These are phyloP conservation scores for Microcaecilia unicolor DNA, from an alignment of 2,797 vertebrate species.

Conservation along the genomic window DNA sequence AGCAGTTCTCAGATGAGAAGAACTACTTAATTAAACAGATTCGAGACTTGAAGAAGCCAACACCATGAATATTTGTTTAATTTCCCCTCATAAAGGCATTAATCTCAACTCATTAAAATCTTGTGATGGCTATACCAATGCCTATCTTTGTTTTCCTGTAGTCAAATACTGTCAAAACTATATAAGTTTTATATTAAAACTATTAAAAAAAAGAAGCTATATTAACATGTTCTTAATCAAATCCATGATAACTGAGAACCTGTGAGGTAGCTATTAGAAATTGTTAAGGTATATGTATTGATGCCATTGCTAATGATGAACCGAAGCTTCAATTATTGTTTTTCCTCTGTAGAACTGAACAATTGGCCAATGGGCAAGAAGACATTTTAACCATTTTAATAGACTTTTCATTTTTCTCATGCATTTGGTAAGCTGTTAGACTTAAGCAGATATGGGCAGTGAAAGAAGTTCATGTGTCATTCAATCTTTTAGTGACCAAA, in stretches of 20 bases:
- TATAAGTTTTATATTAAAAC: conserved; percentile 42
- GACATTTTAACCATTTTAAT: not conserved
- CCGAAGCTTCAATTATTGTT: conserved; percentile 7
- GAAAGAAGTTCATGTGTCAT: no score
- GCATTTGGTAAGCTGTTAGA: no score
- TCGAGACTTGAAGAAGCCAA: conserved; percentile 84
- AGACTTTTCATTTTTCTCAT: not conserved
- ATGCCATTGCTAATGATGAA: conserved; percentile 7
- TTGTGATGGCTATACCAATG: conserved; percentile 34
- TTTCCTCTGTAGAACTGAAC: not conserved
- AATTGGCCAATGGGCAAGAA: not conserved
- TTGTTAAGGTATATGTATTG: conserved; percentile 14
- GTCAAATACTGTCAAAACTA: conserved; percentile 38
- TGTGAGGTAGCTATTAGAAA: conserved; percentile 22
- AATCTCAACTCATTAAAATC: conserved; percentile 12
- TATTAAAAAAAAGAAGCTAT: conserved; percentile 22
- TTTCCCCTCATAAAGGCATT: conserved; percentile 7
- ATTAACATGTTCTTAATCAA: conserved; percentile 54
- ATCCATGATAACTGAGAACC: conserved; percentile 38
- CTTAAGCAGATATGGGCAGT: no score
- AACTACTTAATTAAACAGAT: conserved; percentile 97
- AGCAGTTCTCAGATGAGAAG: conserved; percentile 94
- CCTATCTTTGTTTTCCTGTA: conserved; percentile 32
- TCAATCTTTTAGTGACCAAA: no score
- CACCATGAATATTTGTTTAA: conserved; percentile 51